Evolutionary conservation across 2,113 vertebrate genomes (phyloP).

Genomic region (Tyrannus savana): DNA sequence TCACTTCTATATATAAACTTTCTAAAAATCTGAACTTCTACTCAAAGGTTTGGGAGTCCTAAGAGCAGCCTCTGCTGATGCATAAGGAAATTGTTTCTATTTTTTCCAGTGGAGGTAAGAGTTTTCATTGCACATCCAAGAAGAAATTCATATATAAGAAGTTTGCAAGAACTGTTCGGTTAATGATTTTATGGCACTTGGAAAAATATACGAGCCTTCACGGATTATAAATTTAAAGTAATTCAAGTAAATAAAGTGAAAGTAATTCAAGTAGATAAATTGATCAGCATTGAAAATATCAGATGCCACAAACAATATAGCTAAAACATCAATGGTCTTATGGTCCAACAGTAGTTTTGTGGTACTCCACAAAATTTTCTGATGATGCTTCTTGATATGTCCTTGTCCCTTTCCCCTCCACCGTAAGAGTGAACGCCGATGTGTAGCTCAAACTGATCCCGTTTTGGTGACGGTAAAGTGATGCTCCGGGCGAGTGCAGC

Average conservation of each 20-base stretch:
- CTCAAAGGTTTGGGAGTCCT: not conserved
- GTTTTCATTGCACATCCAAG: not conserved
- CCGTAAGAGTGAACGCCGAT: fast-evolving
- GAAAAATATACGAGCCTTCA: not conserved
- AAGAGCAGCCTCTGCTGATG: constrained; percentile 32
- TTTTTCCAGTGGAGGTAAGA: not conserved
- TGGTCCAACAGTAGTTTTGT: fast-evolving
- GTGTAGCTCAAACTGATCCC: fast-evolving
- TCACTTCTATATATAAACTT: not conserved
- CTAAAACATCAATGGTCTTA: not conserved
- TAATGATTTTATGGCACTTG: not conserved
- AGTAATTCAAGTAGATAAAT: not conserved
- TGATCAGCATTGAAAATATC: not conserved
- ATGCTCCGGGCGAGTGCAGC: fast-evolving
- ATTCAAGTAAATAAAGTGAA: not conserved
- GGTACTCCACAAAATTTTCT: not conserved
- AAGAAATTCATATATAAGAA: not conserved
- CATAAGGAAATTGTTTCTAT: not conserved
- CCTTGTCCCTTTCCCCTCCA: not conserved
- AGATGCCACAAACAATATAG: not conserved
- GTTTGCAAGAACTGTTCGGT: not conserved
- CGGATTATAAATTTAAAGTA: fast-evolving
- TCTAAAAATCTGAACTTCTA: not conserved
- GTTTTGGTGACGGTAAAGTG: fast-evolving
- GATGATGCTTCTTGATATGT: not conserved